Evolutionary conservation across 2,113 vertebrate species (phyloP).

Genomic region (Epinephelus fuscoguttatus): DNA sequence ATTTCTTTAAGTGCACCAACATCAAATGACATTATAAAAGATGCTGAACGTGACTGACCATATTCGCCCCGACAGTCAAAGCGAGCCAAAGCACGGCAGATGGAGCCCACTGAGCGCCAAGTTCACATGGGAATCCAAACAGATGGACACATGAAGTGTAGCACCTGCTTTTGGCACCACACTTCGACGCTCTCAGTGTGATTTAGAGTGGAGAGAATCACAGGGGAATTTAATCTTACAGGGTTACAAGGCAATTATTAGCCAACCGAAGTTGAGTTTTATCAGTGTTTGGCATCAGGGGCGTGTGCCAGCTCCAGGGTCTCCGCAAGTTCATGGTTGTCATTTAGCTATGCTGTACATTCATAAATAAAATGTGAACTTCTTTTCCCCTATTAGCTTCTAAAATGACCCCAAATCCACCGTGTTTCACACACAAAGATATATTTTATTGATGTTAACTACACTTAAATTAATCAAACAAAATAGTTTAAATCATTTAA

Average conservation of each 20-base stretch:
- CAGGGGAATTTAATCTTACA: conserved; percentile 30
- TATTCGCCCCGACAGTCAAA: not conserved
- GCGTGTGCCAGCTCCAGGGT: not conserved
- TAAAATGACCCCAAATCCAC: not conserved
- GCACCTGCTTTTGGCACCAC: conserved; percentile 63
- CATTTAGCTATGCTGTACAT: conserved; percentile 1
- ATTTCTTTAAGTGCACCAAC: not conserved
- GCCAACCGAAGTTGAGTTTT: conserved; percentile 19
- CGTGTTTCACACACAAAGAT: not conserved
- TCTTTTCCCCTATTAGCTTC: not conserved
- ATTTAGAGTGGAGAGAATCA: conserved; percentile 33
- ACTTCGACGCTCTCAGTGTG: conserved; percentile 35
- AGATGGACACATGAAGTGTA: conserved; percentile 71
- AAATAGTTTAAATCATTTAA: not conserved
- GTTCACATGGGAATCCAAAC: conserved; percentile 66
- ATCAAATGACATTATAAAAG: conserved; percentile 7
- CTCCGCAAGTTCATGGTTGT: not conserved
- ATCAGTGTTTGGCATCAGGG: conserved; percentile 28
- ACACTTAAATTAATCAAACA: not conserved
- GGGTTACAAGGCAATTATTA: conserved; percentile 15
- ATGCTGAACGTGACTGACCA: not conserved
- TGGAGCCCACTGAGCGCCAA: conserved; percentile 56
- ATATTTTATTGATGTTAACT: not conserved
- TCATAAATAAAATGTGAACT: not conserved
- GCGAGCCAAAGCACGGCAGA: conserved; percentile 57